A percentile compares a stretch with the other conserved stretches of the same genome.
phyloP scores from a whole-genome alignment of 2,113 vertebrate species.

The Tenrec ecaudatus region DNA sequence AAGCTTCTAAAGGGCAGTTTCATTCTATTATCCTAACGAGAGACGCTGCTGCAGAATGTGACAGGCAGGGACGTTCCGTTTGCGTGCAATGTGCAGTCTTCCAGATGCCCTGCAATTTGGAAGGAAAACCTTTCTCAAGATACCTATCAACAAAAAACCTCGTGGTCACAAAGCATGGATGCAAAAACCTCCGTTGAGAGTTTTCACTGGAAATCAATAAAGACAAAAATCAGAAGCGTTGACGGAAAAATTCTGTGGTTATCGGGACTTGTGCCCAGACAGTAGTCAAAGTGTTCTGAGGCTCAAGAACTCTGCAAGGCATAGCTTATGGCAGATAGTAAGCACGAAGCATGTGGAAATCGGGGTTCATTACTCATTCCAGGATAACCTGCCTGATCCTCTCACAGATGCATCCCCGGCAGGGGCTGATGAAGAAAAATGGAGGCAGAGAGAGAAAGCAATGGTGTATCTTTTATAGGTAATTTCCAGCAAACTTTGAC shows the following conservation, averaged over 20 bases:
- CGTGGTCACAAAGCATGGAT: not conserved
- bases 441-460: not conserved
- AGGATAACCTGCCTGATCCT: slow-evolving; percentile 48
- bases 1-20: slow-evolving; percentile 57
- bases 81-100: slow-evolving; percentile 28
- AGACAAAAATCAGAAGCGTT: slow-evolving; percentile 41
- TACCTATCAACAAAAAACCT: slow-evolving; percentile 8
- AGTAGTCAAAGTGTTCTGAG: slow-evolving; percentile 52
- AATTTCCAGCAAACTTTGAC: slow-evolving; percentile 47
- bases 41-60: slow-evolving; percentile 44
- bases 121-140: slow-evolving; percentile 50
- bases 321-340: not conserved
- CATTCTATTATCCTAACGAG: slow-evolving; percentile 60
- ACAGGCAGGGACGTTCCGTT: slow-evolving; percentile 32
- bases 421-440: slow-evolving; percentile 56
- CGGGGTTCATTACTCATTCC: slow-evolving; percentile 34
- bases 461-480: slow-evolving; percentile 36
- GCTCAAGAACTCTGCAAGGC: not conserved
- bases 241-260: slow-evolving; percentile 40
- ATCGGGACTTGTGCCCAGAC: not conserved
- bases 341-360: slow-evolving; percentile 50
- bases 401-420: slow-evolving; percentile 1
- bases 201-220: slow-evolving; percentile 52
- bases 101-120: slow-evolving; percentile 34
- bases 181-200: slow-evolving; percentile 14